phyloP scores from a whole-genome alignment of 2,888 invertebrate genomes.

The Schrankia costaestrigalis region DNA sequence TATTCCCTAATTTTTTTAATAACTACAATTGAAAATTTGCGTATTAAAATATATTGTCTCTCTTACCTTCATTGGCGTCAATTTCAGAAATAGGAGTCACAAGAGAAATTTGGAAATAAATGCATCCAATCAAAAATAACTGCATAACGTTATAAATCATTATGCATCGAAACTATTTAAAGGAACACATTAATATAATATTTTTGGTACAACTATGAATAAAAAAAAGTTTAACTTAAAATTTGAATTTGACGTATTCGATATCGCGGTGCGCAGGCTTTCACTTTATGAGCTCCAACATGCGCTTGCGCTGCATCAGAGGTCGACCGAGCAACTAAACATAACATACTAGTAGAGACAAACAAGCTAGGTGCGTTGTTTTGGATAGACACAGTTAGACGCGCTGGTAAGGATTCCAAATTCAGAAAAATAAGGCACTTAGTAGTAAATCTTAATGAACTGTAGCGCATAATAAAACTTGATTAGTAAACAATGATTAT shows the following conservation, averaged over 20 bases:
- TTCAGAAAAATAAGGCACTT: slow-evolving; percentile 13
- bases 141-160: slow-evolving; percentile 46
- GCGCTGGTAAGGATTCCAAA: slow-evolving; percentile 41
- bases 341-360: slow-evolving; percentile 21
- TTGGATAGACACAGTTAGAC: slow-evolving; percentile 43
- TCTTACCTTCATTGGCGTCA: slow-evolving; percentile 67
- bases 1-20: neutral
- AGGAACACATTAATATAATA: slow-evolving; percentile 22
- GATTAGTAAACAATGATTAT: no score
- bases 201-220: slow-evolving; percentile 1
- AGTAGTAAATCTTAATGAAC: no score
- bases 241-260: slow-evolving; percentile 22
- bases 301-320: slow-evolving; percentile 42
- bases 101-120: slow-evolving; percentile 54
- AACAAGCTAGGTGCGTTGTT: slow-evolving; percentile 29
- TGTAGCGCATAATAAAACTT: no score
- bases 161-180: slow-evolving; percentile 24
- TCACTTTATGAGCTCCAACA: slow-evolving; percentile 18
- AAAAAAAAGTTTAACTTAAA: slow-evolving; percentile 5
- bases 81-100: slow-evolving; percentile 66
- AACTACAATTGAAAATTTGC: neutral
- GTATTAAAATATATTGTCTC: slow-evolving; percentile 8
- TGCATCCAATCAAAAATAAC: slow-evolving; percentile 59
- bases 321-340: slow-evolving; percentile 42
- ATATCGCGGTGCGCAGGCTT: slow-evolving; percentile 25